phyloP scores from a whole-genome alignment of 92 coral and sea anemone species.

The Micromussa lordhowensis region DNA sequence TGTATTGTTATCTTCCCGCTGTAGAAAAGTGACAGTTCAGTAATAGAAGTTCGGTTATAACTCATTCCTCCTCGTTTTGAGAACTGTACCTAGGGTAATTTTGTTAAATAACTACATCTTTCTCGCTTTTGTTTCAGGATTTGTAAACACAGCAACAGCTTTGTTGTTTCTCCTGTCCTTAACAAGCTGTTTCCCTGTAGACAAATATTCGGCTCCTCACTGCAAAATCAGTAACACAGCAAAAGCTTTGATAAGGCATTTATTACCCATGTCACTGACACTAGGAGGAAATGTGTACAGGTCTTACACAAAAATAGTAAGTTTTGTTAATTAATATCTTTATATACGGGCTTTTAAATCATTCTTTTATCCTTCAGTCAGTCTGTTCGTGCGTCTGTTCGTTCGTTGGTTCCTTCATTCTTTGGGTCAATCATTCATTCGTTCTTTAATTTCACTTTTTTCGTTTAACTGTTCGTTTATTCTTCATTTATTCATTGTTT shows the following conservation, averaged over 20 bases:
- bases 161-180: not conserved
- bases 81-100: not conserved
- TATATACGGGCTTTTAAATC: not conserved
- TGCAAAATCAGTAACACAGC: conserved; percentile 11
- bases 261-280: conserved; percentile 27
- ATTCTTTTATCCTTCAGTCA: not conserved
- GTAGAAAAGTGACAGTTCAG: too few species aligned
- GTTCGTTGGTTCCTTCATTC: not conserved
- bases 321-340: not conserved
- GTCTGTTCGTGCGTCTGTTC: not conserved
- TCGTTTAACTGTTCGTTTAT: not conserved
- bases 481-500: not conserved
- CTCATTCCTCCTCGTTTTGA: too few species aligned
- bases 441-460: not conserved
- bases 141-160: not conserved
- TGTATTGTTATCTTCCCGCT: too few species aligned
- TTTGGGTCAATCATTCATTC: not conserved
- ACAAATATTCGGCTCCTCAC: not conserved
- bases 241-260: conserved; percentile 19
- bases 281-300: conserved; percentile 30
- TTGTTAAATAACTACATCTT: not conserved
- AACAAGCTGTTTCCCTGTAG: not conserved
- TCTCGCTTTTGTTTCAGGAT: not conserved
- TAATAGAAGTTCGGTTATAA: too few species aligned
- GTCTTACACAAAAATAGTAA: conserved; percentile 18